Percentiles rank a stretch among this genome's conserved stretches.
These are phyloP conservation scores for Cheilinus undulatus DNA, from an alignment of 2,113 vertebrate species.

Conservation along the genomic window DNA sequence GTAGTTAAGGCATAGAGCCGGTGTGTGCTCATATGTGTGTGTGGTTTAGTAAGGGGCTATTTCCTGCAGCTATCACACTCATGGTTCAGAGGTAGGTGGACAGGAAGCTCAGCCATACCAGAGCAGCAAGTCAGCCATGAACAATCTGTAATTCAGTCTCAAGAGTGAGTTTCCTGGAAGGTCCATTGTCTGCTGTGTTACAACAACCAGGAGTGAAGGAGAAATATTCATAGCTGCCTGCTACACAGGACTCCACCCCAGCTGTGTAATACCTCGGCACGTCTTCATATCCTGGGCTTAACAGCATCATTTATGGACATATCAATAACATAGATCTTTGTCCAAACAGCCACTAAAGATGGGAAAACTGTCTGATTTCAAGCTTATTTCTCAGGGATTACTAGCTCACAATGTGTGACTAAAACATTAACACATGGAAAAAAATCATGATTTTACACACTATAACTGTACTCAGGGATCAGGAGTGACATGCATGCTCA, in stretches of 20 bases:
- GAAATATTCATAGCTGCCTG: constrained; percentile 37
- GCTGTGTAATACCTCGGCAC: not conserved
- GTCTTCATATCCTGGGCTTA: not conserved
- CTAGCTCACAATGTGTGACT: too few relatives aligned
- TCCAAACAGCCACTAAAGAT: too few relatives aligned
- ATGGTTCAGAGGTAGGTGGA: constrained; percentile 37
- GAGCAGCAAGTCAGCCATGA: constrained; percentile 43
- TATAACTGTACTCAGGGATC: too few relatives aligned
- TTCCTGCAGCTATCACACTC: constrained; percentile 54
- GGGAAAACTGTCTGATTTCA: too few relatives aligned
- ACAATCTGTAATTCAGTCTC: constrained; percentile 57
- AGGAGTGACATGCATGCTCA: too few relatives aligned
- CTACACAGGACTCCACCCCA: too few relatives aligned
- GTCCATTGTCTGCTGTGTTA: constrained; percentile 58
- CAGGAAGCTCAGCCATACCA: constrained; percentile 63
- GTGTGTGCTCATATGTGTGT: constrained; percentile 2
- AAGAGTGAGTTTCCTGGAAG: constrained; percentile 60
- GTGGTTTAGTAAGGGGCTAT: not conserved
- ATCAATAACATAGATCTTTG: not conserved
- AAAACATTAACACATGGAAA: too few relatives aligned
- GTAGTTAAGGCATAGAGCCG: not conserved
- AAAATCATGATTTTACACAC: too few relatives aligned
- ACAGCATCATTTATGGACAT: not conserved
- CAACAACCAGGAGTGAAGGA: constrained; percentile 21
- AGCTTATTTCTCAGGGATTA: too few relatives aligned